Base-by-base conservation (phyloP, 2,797 vertebrate species). In the Cirrhinus molitorella region DNA sequence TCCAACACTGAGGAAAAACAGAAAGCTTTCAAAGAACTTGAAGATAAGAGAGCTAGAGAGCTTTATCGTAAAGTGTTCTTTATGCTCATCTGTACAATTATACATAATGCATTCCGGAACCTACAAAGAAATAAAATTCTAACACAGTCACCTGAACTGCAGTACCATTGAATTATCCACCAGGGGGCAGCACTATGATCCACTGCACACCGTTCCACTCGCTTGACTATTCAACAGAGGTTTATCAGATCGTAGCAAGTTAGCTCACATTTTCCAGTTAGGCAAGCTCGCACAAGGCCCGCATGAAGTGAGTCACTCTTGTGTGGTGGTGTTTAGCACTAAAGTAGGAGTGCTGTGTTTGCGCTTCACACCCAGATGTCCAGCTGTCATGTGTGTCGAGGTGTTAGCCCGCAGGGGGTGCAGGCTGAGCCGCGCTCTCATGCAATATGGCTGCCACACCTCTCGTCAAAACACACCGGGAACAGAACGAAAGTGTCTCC, bases 301-400 rank as follows among this genome's bases (percentile, higher is more conserved):
- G 9, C 17, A 61, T 72, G 17, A 75, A 23, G 57, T 73, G 77
- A 87, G 71, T 89, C 79, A 77, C 1, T 11, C 12, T 23, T 70
- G 76, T n/a, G 79, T 73, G 55, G 11, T 21, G 14, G 75, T 37
- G 81, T 80, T 71, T 75, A 34, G n/a, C 71, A 55, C 72, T 72
- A n/a, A 45, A 80, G 40, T 25, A 83, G 40, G 59, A 43, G 45
- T 7, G 57, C 51, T 74, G 5, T 81, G 72, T 86, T 86, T 86
- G 55, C 66, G 43, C 61, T 79, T 85, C 77, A 83, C 85, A 76
- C 83, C 82, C 51, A 81, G 67, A 75, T 59, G 80, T 85, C 67
- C 86, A 89, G 86, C 85, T 87, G 85, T 79, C 73, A 74, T 83
- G 83, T 76, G 85, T 87, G 83, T 88, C 81, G 63, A 84, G 85